A percentile compares a stretch with the other conserved stretches of the same genome.
phyloP scores from a whole-genome alignment of 2,888 invertebrate species.

The Aphidius colemani region DNA sequence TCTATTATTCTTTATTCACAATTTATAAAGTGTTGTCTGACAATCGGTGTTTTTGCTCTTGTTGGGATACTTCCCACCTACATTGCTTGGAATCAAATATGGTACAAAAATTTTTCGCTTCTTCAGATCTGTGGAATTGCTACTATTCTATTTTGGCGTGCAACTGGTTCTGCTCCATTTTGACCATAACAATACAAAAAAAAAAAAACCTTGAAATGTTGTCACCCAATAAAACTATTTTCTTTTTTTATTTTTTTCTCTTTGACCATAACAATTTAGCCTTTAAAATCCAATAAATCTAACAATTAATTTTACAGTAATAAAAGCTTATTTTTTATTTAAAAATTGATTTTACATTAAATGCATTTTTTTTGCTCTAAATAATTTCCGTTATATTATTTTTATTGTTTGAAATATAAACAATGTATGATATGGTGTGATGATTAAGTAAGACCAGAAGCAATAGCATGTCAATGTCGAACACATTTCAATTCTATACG shows the following conservation, averaged over 20 bases:
- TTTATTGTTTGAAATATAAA: background rate
- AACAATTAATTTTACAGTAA: too few species aligned
- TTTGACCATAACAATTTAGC: too few species aligned
- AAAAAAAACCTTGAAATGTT: too few species aligned
- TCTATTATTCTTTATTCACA: constrained; percentile 17
- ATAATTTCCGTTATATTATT: constrained; percentile 2
- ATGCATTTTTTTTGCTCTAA: background rate
- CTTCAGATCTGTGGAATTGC: constrained; percentile 51
- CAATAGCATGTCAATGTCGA: constrained; percentile 16
- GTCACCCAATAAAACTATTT: too few species aligned
- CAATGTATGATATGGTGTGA: background rate
- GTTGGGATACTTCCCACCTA: constrained; percentile 37
- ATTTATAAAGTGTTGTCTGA: constrained; percentile 23
- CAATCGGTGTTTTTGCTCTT: constrained; percentile 34
- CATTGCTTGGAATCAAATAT: constrained; percentile 38
- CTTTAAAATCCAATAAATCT: too few species aligned
- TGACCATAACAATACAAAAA: constrained; percentile 20
- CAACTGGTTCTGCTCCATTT: constrained; percentile 35
- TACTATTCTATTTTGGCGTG: constrained; percentile 44
- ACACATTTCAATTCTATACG: constrained; percentile 22
- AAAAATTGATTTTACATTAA: background rate
- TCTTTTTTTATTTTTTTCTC: too few species aligned
- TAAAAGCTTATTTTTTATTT: too few species aligned
- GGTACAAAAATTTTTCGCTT: constrained; percentile 46
- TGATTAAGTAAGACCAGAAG: constrained; percentile 25